Evolutionary conservation across 1,140 invertebrate genomes (phyloP).

Genomic region (Nymphalis io): DNA sequence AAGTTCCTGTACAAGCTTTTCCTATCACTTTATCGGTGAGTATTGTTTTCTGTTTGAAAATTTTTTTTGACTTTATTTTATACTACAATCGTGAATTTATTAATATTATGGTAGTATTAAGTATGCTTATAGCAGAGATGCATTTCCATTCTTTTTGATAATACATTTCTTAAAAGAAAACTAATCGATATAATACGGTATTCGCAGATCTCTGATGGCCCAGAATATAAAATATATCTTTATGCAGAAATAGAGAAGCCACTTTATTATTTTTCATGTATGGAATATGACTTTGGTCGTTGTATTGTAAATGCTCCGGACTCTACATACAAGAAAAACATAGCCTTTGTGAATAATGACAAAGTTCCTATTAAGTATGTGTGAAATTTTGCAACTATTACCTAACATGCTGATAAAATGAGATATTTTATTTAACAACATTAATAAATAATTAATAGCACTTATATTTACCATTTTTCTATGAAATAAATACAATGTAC

Average conservation of each 20-base stretch:
- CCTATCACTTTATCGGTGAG: slow-evolving; percentile 63
- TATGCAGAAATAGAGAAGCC: slow-evolving; percentile 70
- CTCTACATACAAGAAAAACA: slow-evolving; percentile 65
- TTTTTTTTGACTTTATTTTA: not conserved
- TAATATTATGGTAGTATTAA: no score
- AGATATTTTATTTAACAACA: not conserved
- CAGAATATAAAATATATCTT: slow-evolving; percentile 62
- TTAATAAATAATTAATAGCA: no score
- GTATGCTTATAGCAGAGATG: no score
- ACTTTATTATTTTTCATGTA: slow-evolving; percentile 63
- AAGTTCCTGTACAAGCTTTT: slow-evolving; percentile 66
- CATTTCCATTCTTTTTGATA: no score
- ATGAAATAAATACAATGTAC: not conserved
- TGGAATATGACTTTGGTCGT: slow-evolving; percentile 64
- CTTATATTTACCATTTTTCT: no score
- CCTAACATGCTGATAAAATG: not conserved
- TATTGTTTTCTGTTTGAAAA: slow-evolving; percentile 3
- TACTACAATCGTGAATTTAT: no score
- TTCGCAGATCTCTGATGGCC: slow-evolving; percentile 67
- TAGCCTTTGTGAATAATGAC: slow-evolving; percentile 65
- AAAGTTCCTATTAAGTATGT: slow-evolving; percentile 55
- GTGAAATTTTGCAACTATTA: not conserved
- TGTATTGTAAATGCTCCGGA: slow-evolving; percentile 72
- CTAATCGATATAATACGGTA: not conserved
- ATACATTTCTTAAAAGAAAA: no score